A percentile compares a stretch with the other conserved stretches of the same genome.
Conservation (phyloP, 2,888 invertebrate species). For the Idaea biselata region DNA sequence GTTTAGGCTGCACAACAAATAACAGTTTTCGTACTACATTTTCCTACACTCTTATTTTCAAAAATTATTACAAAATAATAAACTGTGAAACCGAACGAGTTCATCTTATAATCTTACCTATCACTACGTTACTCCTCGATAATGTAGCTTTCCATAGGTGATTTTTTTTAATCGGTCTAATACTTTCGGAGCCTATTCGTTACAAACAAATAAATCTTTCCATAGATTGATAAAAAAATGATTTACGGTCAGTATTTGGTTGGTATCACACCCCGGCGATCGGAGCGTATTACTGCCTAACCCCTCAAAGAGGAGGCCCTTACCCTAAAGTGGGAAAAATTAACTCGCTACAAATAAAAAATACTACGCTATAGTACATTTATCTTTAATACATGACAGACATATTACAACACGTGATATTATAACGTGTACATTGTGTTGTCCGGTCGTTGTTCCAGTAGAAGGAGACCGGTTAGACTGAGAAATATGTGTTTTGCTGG, state of each 20-base stretch:
- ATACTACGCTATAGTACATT: not conserved
- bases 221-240: too few species aligned
- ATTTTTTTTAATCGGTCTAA: too few species aligned
- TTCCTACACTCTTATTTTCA: too few species aligned
- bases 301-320: too few species aligned
- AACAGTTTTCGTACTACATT: not conserved
- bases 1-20: not conserved
- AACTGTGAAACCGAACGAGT: too few species aligned
- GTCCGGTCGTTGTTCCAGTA: slow-evolving; percentile 44
- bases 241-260: too few species aligned
- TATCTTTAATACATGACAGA: not conserved
- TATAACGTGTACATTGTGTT: slow-evolving; percentile 31
- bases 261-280: too few species aligned
- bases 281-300: not conserved
- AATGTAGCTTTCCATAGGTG: too few species aligned
- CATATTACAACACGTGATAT: not conserved
- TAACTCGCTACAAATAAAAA: not conserved
- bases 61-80: not conserved
- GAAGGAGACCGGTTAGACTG: slow-evolving; percentile 42
- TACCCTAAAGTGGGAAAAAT: not conserved
- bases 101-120: too few species aligned
- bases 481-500: slow-evolving; percentile 51
- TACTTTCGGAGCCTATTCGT: too few species aligned
- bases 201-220: too few species aligned
- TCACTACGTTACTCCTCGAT: too few species aligned